These are phyloP conservation scores for Damaliscus lunatus DNA, from an alignment of 2,113 vertebrate genomes.

Conservation along the genomic window DNA sequence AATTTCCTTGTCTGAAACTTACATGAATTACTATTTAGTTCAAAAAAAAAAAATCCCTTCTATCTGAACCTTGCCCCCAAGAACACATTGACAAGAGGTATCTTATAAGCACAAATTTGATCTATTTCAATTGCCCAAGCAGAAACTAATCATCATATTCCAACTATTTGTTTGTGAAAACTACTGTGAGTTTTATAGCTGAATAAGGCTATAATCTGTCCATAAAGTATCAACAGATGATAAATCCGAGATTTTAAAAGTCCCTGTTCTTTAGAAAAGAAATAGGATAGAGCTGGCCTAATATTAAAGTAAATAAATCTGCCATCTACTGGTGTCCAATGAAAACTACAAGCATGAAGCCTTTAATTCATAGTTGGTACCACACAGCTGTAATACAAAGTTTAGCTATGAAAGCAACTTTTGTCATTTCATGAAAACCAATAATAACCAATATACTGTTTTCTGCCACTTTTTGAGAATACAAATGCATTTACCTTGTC, in stretches of 20 bases:
- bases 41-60: not conserved
- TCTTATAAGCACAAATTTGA: not conserved
- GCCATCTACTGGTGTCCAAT: conserved; percentile 63
- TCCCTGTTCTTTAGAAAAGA: not conserved
- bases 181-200: not conserved
- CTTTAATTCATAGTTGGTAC: not conserved
- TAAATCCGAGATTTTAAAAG: not conserved
- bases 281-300: not conserved
- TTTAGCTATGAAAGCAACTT: not conserved
- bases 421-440: not conserved
- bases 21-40: not conserved
- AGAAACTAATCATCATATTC: not conserved
- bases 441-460: not conserved
- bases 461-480: not conserved
- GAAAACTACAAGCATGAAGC: conserved; percentile 39
- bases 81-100: not conserved
- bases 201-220: not conserved
- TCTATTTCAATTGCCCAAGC: not conserved
- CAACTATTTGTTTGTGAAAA: not conserved
- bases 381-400: not conserved
- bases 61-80: not conserved
- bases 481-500: not conserved
- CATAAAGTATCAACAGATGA: not conserved
- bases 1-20: not conserved
- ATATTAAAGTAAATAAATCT: conserved; percentile 58